Evolutionary conservation across 2,888 invertebrate species (phyloP).

Genomic region (Tromatobia lineatoria): DNA sequence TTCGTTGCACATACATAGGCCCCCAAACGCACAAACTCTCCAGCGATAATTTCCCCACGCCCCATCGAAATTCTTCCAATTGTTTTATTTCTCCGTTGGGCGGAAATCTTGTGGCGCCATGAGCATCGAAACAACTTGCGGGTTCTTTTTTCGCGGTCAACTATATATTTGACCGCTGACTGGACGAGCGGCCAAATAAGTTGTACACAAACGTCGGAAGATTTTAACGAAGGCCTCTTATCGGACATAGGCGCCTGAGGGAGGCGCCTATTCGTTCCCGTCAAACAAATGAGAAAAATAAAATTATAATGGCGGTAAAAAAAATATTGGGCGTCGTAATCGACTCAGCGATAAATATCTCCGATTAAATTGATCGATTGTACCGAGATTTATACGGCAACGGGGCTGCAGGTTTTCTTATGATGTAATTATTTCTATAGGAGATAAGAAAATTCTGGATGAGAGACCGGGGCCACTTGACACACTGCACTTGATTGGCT

Average conservation of each 20-base stretch:
- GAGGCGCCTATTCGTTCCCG: slow-evolving; percentile 37
- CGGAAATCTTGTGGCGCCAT: slow-evolving; percentile 37
- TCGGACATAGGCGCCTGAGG: slow-evolving; percentile 17
- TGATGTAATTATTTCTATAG: slow-evolving; percentile 40
- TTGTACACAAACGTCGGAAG: neutral
- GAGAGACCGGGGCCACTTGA: neutral
- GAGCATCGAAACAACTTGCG: slow-evolving; percentile 15
- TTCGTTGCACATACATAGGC: slow-evolving; percentile 22
- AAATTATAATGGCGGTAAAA: slow-evolving; percentile 19
- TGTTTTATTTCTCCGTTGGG: slow-evolving; percentile 2
- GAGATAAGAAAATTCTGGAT: slow-evolving; percentile 34
- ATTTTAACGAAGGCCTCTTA: slow-evolving; percentile 40
- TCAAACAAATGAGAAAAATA: slow-evolving; percentile 37
- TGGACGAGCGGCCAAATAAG: slow-evolving; percentile 24
- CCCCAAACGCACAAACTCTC: neutral
- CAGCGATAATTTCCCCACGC: slow-evolving; percentile 31
- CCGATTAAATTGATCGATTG: slow-evolving; percentile 58
- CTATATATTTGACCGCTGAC: slow-evolving; percentile 44
- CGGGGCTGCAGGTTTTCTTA: neutral
- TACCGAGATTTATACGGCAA: slow-evolving; percentile 3
- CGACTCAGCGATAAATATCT: slow-evolving; percentile 43
- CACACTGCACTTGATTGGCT: neutral
- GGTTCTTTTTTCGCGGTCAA: neutral
- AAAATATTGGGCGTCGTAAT: neutral
- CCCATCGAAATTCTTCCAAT: slow-evolving; percentile 30